phyloP scores from a whole-genome alignment of 2,888 invertebrate genomes.

The Euzophera pinguis region DNA sequence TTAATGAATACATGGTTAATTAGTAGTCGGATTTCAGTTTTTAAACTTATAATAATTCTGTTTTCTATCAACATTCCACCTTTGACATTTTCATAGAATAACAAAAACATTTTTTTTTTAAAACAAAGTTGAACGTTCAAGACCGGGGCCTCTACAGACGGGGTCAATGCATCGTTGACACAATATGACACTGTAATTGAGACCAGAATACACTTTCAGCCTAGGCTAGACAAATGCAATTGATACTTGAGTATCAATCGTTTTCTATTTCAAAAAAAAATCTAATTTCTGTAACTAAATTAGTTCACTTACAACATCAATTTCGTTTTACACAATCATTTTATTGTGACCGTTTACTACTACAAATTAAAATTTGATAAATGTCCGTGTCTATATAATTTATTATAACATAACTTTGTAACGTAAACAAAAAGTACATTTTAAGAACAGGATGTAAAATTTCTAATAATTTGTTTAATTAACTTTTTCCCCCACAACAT shows the following conservation, averaged over 20 bases:
- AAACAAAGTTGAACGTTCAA: not conserved
- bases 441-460: no score
- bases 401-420: no score
- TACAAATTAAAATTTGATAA: no score
- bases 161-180: constrained; percentile 3
- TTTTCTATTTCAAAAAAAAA: not conserved
- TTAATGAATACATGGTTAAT: no score
- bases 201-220: not conserved
- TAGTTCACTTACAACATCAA: not conserved
- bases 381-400: no score
- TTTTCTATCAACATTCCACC: no score
- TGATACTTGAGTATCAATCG: not conserved
- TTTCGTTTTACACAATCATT: not conserved
- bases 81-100: not conserved
- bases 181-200: constrained; percentile 1
- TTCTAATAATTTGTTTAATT: no score
- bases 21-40: no score
- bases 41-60: no score
- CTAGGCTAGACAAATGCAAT: not conserved
- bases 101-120: not conserved
- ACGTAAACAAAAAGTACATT: no score
- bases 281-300: constrained; percentile 3
- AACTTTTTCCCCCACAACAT: no score
- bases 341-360: not conserved
- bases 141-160: not conserved